Base-by-base conservation (phyloP, 2,888 invertebrate genomes). In the Megaustenia siamemsis region DNA sequence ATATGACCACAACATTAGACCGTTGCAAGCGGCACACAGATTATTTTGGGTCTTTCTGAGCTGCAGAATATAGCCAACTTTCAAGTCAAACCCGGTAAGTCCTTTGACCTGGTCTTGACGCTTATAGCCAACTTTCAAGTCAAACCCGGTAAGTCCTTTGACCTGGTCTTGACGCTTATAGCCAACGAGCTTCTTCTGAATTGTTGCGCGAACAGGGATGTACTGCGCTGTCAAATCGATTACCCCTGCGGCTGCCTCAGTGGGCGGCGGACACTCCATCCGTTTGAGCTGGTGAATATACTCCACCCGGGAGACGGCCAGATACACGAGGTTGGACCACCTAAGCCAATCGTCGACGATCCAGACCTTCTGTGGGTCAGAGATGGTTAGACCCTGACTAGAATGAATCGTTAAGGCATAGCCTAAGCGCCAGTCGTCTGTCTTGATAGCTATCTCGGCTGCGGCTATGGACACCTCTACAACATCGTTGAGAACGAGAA, bases 341-440 rank as follows among this genome's bases (percentile, higher is more conserved):
- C 2, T 2, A 5, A 71, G 71, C 40, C 18, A 43, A n/a, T 71
- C 71, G 71, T 71, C 40, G 40, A 71, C n/a, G 8, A 71, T 71
- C n/a, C 71, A 71, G 1, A 71, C 71, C 15, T 43, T 71, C n/a
- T 71, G 71, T 40, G 71, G 43, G 24, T 71, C 71, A 43, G 10
- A 35, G 24, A 71, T 71, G 43, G 71, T 71, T 18, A 71, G 71
- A 24, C 43, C 71, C 71, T 71, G 71, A 24, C 38, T 40, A n/a
- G 35, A 40, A 32, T 38, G 78, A 12, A 78, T 40, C 18, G 78
- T 76, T 32, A 78, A 5, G 4, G 78, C 78, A n/a, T 78, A 77
- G 15, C 73, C 73, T 5, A 73, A 38, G 35, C 49, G 63, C 60
- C 78, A 60, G 40, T 63, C 60, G 21, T 49, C 35, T 21, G 18